phyloP scores from a whole-genome alignment of 2,797 vertebrate species.

The Carduelis carduelis region DNA sequence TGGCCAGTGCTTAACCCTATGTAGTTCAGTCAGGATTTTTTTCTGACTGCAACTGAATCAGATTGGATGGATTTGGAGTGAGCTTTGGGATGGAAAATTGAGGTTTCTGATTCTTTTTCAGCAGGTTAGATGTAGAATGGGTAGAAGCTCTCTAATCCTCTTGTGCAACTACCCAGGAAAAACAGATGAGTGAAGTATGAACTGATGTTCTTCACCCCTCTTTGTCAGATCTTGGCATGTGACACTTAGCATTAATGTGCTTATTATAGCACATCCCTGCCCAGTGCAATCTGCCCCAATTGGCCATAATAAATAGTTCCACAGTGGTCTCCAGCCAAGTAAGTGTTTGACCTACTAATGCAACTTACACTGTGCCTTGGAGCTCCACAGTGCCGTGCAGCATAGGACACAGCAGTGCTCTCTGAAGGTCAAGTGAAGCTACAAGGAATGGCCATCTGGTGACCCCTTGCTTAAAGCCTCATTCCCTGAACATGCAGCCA shows the following conservation, averaged over 20 bases:
- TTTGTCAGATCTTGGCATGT: constrained; percentile 36
- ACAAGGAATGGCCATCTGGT: constrained; percentile 41
- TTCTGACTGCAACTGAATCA: neutral
- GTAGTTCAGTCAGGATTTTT: constrained; percentile 46
- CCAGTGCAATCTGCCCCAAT: constrained; percentile 21
- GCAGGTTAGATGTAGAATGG: neutral
- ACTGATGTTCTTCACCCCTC: constrained; percentile 7
- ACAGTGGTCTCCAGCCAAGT: constrained; percentile 36
- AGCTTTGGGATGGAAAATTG: neutral
- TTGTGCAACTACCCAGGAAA: neutral
- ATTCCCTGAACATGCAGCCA: fast-evolving
- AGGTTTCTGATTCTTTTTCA: neutral
- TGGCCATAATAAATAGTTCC: constrained; percentile 29
- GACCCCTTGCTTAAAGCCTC: neutral
- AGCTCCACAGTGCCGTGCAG: neutral
- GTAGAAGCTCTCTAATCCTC: neutral
- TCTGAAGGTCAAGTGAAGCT: constrained; percentile 35
- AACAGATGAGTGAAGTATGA: constrained; percentile 16
- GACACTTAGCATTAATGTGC: neutral
- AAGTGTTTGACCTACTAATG: constrained; percentile 55
- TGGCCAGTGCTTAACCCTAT: constrained; percentile 67
- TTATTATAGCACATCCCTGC: neutral
- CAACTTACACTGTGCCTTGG: constrained; percentile 42
- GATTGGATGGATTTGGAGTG: neutral
- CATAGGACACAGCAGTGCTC: neutral